Percentiles rank a stretch among this genome's conserved stretches.
Conservation (phyloP, 2,113 vertebrate genomes). For the Hippocampus barbouri region DNA sequence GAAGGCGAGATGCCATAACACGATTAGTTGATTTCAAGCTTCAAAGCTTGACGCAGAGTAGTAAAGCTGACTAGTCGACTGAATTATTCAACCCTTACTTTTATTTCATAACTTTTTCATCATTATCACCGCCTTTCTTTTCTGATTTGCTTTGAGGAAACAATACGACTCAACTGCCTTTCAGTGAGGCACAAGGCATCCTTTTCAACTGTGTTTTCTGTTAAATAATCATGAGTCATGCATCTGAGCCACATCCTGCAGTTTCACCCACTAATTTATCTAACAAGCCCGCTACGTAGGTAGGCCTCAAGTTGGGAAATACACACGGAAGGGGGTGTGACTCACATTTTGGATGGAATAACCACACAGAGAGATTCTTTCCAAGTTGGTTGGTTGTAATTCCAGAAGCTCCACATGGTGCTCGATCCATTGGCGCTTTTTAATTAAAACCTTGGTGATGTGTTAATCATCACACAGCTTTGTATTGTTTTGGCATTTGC, state of each 20-base stretch:
- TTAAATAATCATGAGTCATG: background rate
- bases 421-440: constrained; percentile 18
- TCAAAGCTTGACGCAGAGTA: too few species aligned
- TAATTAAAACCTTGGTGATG: constrained; percentile 37
- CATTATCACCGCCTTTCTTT: too few species aligned
- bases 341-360: background rate
- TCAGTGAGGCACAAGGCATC: too few species aligned
- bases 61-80: too few species aligned
- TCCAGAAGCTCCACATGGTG: background rate
- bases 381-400: background rate
- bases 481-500: background rate
- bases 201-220: background rate
- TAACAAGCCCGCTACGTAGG: too few species aligned
- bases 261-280: background rate
- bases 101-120: background rate
- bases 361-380: background rate
- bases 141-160: too few species aligned
- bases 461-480: constrained; percentile 38
- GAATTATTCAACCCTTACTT: background rate
- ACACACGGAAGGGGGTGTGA: background rate
- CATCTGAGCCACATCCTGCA: background rate
- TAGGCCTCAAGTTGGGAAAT: background rate
- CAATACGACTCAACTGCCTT: too few species aligned
- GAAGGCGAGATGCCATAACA: too few species aligned
- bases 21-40: too few species aligned